Evolutionary conservation across 2,888 invertebrate species (phyloP), one percentile per base, ranked within the genome.

Genomic region (Xanthorhoe spadicearia): DNA sequence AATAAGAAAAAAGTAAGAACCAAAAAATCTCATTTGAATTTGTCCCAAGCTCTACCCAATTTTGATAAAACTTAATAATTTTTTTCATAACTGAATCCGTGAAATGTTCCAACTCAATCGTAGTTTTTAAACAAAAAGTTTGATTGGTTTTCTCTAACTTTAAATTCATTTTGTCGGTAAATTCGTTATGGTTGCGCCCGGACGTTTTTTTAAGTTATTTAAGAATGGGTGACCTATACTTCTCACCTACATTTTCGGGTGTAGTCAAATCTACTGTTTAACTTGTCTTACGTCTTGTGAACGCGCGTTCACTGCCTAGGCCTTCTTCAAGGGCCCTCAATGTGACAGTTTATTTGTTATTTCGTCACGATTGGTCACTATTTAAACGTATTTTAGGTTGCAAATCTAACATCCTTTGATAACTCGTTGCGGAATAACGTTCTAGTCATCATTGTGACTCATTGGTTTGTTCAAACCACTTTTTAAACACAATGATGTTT

Each of bases 111-210:
- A 73, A 64, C 63, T 66, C 68, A 72, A 74, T 79, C 73, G 53
- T 68, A 74, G 73, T 72, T 74, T 28, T 56, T 53, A 62, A 78
- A 71, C 70, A 71, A 73, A 60, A 76, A 76, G 67, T 77, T 76
- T 68, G 67, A 78, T 79, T 74, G 69, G 71, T 64, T 77, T 48
- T 66, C 8, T 19, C 35, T 19, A 4, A 55, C 50, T 50, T 49
- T 19, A 2, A 48, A 48, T 48, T 53, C 53, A 19, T 49, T 50
- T 67, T 63, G 13, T 10, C 38, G 38, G 38, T 43, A 43, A 43
- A 43, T 13, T 43, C 38, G 13, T 5, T 43, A 10, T 43, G 38
- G 13, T 43, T 13, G 10, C 2, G 38, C 38, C 10, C 2, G 38
- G 38, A 13, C 32, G 32, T 32, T 13, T 43, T 13, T 3, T 43